Evolutionary conservation across 2,888 invertebrate genomes (phyloP).

Genomic region (Drosophila formosana): DNA sequence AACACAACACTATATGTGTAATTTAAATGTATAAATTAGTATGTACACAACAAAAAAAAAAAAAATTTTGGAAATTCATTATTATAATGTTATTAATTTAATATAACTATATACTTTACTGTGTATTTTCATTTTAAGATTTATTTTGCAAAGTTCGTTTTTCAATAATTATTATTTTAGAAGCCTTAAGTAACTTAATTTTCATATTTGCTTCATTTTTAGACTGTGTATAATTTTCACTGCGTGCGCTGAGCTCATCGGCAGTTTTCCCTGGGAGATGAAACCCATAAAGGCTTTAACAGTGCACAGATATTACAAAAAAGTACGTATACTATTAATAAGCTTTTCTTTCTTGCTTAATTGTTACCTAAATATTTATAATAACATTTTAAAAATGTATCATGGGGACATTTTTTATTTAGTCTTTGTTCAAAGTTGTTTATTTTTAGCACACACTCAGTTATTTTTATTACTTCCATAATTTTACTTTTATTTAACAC

Average conservation of each 20-base stretch:
- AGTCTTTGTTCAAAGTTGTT: slow-evolving; percentile 66
- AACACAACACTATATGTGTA: no score
- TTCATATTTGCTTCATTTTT: slow-evolving; percentile 7
- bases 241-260: slow-evolving; percentile 26
- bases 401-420: slow-evolving; percentile 22
- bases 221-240: not conserved
- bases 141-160: not conserved
- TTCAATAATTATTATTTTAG: no score
- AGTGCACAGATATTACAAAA: slow-evolving; percentile 23
- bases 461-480: slow-evolving; percentile 27
- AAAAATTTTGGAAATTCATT: no score
- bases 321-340: slow-evolving; percentile 79
- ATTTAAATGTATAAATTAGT: no score
- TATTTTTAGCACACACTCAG: slow-evolving; percentile 66
- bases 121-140: no score
- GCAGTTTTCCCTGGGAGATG: slow-evolving; percentile 70
- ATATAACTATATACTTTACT: no score
- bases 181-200: not conserved
- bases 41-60: no score
- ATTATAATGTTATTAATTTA: no score
- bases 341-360: slow-evolving; percentile 57
- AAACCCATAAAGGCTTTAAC: slow-evolving; percentile 23
- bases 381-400: slow-evolving; percentile 38
- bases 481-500: slow-evolving; percentile 14
- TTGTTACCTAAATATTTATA: slow-evolving; percentile 26